Base-by-base conservation (phyloP, 2,113 vertebrate genomes). In the Cyphomyrus discorhynchus region DNA sequence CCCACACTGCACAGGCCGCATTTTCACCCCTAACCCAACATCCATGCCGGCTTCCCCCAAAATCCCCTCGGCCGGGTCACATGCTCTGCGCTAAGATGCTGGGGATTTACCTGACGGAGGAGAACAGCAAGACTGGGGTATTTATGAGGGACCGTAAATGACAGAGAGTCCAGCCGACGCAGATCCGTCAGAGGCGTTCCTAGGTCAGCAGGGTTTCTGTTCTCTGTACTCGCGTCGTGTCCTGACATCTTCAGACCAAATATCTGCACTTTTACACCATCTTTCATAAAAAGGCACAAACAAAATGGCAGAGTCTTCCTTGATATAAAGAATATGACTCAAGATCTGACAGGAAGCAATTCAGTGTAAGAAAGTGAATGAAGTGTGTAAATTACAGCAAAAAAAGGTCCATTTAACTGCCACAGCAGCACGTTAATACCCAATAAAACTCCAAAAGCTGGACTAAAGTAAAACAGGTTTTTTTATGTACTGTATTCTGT, bases 81-180 rank as follows among this genome's bases (percentile, higher is more conserved):
- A 5, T 82, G 27, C 47, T 24, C 66, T 52, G 45, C 0, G 27
- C 39, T 10, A 11, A 49, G 52, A 39, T n/a, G 5, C 27, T 42
- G 47, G 88, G 11, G n/a, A 50, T 21, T 52, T 27, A 80, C 46
- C 42, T 31, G 45, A 52, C 24, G 50, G n/a, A 27, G 47, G 45
- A 77, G 45, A 77, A 77, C 62, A 39, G n/a, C 24, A 3, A 35
- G 88, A 17, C 35, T 11, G 39, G 66, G 3, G n/a, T 35, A 89
- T 89, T 82, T 89, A 88, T 50, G 77, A 53, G 42, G 77, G 46
- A 35, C 9, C 21, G 21, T 77, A 58, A 88, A 88, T 35, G n/a
- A 86, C 10, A 35, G 66, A 11, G 9, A 7, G 3, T 31, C 10
- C 66, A 31, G 9, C 9, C 27, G 0, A 27, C 3, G 27, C 27